Evolutionary conservation across 2,113 vertebrate genomes (phyloP), one percentile per base, ranked within the genome.

Genomic region (Halichoerus grypus): DNA sequence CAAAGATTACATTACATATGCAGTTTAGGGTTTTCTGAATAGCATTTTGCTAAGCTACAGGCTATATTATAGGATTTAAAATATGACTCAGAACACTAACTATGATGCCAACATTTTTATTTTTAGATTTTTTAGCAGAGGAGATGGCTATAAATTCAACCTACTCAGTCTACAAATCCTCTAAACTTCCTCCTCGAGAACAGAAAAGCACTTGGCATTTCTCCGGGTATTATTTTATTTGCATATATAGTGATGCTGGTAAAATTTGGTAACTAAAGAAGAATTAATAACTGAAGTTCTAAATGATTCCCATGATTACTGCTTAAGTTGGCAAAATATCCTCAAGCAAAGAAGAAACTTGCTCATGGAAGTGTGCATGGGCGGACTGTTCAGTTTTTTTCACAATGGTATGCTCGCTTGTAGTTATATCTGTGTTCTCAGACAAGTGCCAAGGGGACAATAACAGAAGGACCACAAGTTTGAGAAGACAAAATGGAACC

Each of bases 141-240:
- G 93, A 83, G 94, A 97, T 95, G 72, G 61, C 93, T 96, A 95
- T 97, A 92, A 96, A 97, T 95, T 94, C 95, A 96, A 97, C 77
- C 93, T 93, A 93, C 88, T 97, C 74, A 28, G 81, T 91, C 95
- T 95, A 92, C 67, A 90, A 96, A 97, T 93, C 89, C 88, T 95
- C 72, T 88, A 59, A 71, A 96, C 91, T 97, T 97, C 96, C 91
- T 97, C 65, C 33, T 76, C 26, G 80, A 96, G 95, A 96, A 92
- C 11, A 89, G 82, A 97, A 96, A 88, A 94, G 72, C 67, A 95
- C 55, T 94, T 96, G 95, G 91, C 97, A 95, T 94, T 94, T 96
- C 79, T 96, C 42, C 51, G 18, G 67, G 79, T 93, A 71, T 94
- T 92, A 94, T 94, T 94, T 94, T 72, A 97, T 97, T 93, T 96